These are phyloP conservation scores for Zoanthus sansibaricus DNA, from an alignment of 92 coral and sea anemone genomes.

Conservation along the genomic window DNA sequence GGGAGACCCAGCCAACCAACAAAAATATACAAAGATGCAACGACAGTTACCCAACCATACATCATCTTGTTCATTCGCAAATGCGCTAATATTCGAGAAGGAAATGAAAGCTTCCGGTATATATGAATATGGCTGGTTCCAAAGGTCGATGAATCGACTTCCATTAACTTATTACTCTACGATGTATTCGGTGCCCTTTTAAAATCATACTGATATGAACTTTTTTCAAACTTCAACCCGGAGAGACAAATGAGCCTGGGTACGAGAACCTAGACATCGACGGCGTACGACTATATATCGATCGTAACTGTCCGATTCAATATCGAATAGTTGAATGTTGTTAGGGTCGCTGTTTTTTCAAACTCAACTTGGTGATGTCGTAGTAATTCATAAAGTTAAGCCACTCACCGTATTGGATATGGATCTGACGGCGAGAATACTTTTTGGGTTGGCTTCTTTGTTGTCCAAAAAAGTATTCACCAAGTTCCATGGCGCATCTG, in stretches of 20 bases:
- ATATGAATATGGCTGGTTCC: slow-evolving; percentile 44
- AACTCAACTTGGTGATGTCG: slow-evolving; percentile 44
- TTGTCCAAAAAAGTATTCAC: neutral
- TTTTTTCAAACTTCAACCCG: neutral
- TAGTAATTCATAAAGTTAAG: neutral
- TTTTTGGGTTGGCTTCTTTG: neutral
- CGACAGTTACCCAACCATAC: slow-evolving; percentile 54
- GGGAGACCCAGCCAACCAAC: slow-evolving; percentile 72
- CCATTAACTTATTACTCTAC: slow-evolving; percentile 5
- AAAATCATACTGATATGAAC: neutral
- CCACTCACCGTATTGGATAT: neutral
- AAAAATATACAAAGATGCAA: slow-evolving; percentile 42
- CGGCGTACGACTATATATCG: slow-evolving; percentile 56
- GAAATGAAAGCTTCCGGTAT: slow-evolving; percentile 51
- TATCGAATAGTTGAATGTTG: slow-evolving; percentile 51
- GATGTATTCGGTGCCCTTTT: neutral
- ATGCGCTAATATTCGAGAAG: slow-evolving; percentile 62
- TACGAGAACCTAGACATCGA: neutral
- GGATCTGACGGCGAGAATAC: neutral
- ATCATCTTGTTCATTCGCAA: slow-evolving; percentile 58
- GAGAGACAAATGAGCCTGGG: too few relatives aligned
- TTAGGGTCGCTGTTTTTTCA: slow-evolving; percentile 52
- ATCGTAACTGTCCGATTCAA: neutral
- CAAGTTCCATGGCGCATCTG: neutral
- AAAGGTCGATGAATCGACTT: slow-evolving; percentile 41